phyloP scores from a whole-genome alignment of 2,888 invertebrate genomes.

The Chymomyza caudatula region DNA sequence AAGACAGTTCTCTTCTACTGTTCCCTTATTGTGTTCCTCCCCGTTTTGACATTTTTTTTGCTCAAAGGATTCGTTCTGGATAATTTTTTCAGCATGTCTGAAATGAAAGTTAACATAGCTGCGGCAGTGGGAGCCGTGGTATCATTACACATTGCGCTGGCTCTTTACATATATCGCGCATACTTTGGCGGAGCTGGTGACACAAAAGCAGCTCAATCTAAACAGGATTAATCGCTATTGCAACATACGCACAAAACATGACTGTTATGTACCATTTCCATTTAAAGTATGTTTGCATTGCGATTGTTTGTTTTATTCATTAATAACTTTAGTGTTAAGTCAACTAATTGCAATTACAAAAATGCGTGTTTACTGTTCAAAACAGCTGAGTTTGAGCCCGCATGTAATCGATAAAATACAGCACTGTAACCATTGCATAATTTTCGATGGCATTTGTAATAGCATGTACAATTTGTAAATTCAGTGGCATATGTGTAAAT shows the following conservation, averaged over 20 bases:
- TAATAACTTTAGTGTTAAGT: conserved; percentile 44
- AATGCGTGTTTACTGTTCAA: conserved; percentile 1
- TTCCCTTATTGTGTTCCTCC: conserved; percentile 86
- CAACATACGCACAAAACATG: background rate
- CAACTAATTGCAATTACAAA: conserved; percentile 37
- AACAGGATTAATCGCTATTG: conserved; percentile 41
- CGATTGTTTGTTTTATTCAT: conserved; percentile 34
- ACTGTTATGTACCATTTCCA: conserved; percentile 47
- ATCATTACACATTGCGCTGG: conserved; percentile 86
- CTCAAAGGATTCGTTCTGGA: conserved; percentile 86
- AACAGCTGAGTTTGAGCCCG: background rate
- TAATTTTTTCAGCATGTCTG: conserved; percentile 80
- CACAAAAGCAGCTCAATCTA: conserved; percentile 33
- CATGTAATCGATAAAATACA: conserved; percentile 22
- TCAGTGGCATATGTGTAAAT: conserved; percentile 26
- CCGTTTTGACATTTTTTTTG: conserved; percentile 86
- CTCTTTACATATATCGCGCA: conserved; percentile 87
- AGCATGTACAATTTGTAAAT: conserved; percentile 9
- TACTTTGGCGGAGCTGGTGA: conserved; percentile 80
- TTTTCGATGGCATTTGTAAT: conserved; percentile 43
- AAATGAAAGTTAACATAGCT: conserved; percentile 86
- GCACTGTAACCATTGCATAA: conserved; percentile 53
- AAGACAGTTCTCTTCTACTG: conserved; percentile 87
- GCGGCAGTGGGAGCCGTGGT: conserved; percentile 87
- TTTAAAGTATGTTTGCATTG: conserved; percentile 34